These are phyloP conservation scores for Micromys minutus DNA, from an alignment of 2,113 vertebrate genomes.

Conservation along the genomic window DNA sequence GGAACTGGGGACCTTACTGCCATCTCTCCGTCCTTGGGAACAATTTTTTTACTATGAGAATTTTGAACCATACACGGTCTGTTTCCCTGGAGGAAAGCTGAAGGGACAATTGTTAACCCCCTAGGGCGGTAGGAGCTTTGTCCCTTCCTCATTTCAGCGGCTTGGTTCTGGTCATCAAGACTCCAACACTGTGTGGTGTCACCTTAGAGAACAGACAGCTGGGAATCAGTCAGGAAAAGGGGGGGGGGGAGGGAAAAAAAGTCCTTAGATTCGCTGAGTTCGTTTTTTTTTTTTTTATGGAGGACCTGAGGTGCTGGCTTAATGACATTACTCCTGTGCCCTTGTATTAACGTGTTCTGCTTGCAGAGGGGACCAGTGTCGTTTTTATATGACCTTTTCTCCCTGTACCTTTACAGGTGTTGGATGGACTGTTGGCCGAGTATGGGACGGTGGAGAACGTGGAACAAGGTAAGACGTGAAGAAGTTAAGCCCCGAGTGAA, in stretches of 20 bases:
- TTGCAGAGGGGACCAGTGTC: background rate
- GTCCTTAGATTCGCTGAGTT: background rate
- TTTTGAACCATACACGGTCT: background rate
- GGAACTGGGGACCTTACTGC: background rate
- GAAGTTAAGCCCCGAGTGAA: background rate
- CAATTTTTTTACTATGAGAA: background rate
- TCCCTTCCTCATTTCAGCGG: background rate
- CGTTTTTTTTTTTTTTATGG: conserved; percentile 42
- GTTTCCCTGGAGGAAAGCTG: background rate
- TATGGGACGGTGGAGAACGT: conserved; percentile 94
- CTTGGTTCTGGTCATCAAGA: background rate
- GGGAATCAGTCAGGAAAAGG: background rate
- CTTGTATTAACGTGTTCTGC: background rate
- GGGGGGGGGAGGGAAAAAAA: too few species aligned
- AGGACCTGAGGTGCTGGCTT: background rate
- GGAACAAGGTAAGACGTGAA: conserved; percentile 92
- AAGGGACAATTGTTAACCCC: conserved; percentile 35
- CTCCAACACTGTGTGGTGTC: background rate
- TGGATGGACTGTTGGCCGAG: conserved; percentile 94
- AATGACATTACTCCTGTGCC: background rate
- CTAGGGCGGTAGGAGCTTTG: background rate
- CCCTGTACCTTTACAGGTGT: conserved; percentile 87
- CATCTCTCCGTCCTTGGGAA: background rate
- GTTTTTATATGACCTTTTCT: background rate
- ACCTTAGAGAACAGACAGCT: conserved; percentile 1